Percentiles rank a stretch among this genome's conserved stretches.
Evolutionary conservation across 2,113 vertebrate species (phyloP).

Genomic region (Pogona vitticeps): DNA sequence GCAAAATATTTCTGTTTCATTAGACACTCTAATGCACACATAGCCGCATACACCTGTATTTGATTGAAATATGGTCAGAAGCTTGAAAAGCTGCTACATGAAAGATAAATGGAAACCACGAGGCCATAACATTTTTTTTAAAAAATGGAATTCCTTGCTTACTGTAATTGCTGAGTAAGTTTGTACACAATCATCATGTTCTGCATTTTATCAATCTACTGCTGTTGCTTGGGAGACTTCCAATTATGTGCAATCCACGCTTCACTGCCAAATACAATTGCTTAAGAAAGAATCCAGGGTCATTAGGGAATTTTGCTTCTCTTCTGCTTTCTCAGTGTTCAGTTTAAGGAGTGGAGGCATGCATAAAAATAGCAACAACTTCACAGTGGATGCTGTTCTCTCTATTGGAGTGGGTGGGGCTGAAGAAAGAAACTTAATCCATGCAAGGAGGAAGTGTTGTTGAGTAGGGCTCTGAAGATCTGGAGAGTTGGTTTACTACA

Average conservation of each 20-base stretch:
- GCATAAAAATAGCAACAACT: not conserved
- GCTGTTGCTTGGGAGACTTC: not conserved
- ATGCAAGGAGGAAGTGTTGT: not conserved
- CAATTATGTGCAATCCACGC: not conserved
- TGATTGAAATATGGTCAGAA: not conserved
- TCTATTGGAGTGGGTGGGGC: not conserved
- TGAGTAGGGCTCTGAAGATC: not conserved
- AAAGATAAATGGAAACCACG: not conserved
- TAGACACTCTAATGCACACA: not conserved
- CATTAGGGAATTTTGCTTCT: not conserved
- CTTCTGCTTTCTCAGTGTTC: not conserved
- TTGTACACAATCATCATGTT: not conserved
- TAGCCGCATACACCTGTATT: not conserved
- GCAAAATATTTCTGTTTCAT: too few species aligned
- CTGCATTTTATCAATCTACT: not conserved
- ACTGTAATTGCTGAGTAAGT: not conserved
- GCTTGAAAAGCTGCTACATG: not conserved
- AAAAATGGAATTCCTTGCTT: not conserved
- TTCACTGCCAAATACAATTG: slow-evolving; percentile 1
- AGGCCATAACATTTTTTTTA: not conserved
- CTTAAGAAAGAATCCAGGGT: not conserved
- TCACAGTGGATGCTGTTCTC: too few species aligned
- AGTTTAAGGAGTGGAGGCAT: not conserved
- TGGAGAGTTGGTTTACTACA: too few species aligned
- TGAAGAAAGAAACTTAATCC: not conserved